These are phyloP conservation scores for Capromys pilorides DNA, from an alignment of 2,797 vertebrate species.

Conservation along the genomic window DNA sequence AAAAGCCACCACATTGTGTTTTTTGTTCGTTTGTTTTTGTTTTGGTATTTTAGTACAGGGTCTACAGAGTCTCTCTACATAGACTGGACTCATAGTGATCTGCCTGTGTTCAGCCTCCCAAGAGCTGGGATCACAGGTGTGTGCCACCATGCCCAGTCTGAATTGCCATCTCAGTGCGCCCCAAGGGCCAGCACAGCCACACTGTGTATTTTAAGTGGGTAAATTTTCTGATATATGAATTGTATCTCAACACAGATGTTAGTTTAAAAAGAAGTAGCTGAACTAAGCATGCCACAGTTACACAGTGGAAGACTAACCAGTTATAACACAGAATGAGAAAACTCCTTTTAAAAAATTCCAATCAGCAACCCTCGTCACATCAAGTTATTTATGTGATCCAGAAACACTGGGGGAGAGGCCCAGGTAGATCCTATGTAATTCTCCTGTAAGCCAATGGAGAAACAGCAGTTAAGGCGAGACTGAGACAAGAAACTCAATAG, in stretches of 20 bases:
- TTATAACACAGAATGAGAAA: conserved; percentile 13
- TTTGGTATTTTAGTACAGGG: too few species aligned
- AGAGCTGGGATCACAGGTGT: too few species aligned
- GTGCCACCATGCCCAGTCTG: too few species aligned
- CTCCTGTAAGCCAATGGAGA: conserved; percentile 8
- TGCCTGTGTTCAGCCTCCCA: too few species aligned
- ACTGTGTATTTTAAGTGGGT: neutral
- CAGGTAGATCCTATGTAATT: neutral
- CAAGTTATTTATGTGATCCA: neutral
- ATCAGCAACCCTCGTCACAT: neutral
- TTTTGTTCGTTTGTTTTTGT: neutral
- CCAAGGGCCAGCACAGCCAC: too few species aligned
- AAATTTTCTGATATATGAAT: neutral
- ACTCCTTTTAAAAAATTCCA: neutral
- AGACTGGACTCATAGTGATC: too few species aligned
- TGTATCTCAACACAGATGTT: neutral
- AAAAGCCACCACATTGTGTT: neutral
- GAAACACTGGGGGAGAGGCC: neutral
- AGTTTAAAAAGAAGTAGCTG: neutral
- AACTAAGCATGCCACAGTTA: neutral
- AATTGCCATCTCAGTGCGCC: too few species aligned
- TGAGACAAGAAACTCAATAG: neutral
- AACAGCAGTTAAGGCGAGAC: neutral
- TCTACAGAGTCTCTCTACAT: too few species aligned
- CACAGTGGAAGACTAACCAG: neutral